Evolutionary conservation across 2,888 invertebrate species (phyloP).

Genomic region (Nysson spinosus): DNA sequence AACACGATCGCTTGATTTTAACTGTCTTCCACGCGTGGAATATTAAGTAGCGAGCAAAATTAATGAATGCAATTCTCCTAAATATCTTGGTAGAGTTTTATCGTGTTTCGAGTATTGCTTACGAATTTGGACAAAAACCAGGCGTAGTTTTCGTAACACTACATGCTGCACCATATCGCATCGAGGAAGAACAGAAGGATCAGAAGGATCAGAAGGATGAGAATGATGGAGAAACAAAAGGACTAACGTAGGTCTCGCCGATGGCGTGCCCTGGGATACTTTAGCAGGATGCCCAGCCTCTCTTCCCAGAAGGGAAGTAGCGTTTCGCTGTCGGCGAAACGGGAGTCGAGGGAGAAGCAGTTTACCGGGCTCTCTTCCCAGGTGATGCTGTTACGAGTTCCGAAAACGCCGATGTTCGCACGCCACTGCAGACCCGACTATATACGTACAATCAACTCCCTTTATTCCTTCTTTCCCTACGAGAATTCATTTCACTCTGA

Average conservation of each 20-base stretch:
- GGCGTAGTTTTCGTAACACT: not conserved
- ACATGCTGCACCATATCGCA: not conserved
- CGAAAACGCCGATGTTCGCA: constrained; percentile 62
- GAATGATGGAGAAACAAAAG: constrained; percentile 44
- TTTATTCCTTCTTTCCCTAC: constrained; percentile 6
- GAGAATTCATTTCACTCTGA: no score
- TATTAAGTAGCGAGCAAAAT: no score
- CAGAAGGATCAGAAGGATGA: constrained; percentile 16
- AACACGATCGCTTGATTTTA: no score
- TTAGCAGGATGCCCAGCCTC: constrained; percentile 63
- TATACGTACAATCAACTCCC: constrained; percentile 23
- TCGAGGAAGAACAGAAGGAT: constrained; percentile 1
- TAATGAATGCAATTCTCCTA: no score
- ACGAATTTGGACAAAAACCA: no score
- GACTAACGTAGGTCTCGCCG: constrained; percentile 64
- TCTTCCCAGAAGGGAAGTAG: constrained; percentile 69
- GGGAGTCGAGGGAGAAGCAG: constrained; percentile 53
- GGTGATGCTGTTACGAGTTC: constrained; percentile 64
- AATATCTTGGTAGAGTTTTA: no score
- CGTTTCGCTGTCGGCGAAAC: constrained; percentile 60
- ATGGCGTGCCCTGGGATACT: constrained; percentile 74
- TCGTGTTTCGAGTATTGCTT: no score
- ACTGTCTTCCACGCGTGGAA: no score
- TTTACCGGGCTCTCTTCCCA: constrained; percentile 54
- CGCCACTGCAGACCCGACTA: constrained; percentile 47